Base-by-base conservation (phyloP, 2,797 vertebrate species). In the Phrynocephalus vlangalii region DNA sequence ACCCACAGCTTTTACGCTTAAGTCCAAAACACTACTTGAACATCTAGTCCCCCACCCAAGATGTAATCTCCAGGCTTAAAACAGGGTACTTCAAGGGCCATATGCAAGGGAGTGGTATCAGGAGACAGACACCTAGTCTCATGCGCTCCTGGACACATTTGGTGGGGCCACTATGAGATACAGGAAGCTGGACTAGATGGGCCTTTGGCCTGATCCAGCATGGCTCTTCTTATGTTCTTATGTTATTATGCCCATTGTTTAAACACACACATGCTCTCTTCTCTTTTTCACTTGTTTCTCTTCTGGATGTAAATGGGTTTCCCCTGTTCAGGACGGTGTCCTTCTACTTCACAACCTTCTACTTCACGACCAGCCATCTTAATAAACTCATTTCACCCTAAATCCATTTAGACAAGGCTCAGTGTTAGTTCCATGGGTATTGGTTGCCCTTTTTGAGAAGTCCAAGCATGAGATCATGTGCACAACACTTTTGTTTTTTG, bases 261-360 rank as follows among this genome's bases (percentile, higher is more conserved):
- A 38, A 38, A 18, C 33, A 38, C 18, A 38, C 33, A 20, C 22
- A 20, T 5, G 18, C 68, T 38, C 30, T 81, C 6, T 86, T 60
- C 24, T 0, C 56, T 76, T 26, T n/a, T 0, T 56, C 0, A 71
- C 52, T 60, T 75, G 81, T 44, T 28, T 50, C 24, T 52, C 38
- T 50, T 3, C 0, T 0, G 52, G 26, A 9, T 18, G 48, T 66
- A 71, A n/a, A 44, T 44, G 24, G 6, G 60, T 6, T 28, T 71
- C 5, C 33, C 63, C 10, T 24, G 6, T 67, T 33, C 6, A 13
- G 7, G 50, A 24, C 1, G 0, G 3, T 68, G 60, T 18, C 5
- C 20, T 20, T 30, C 2, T 11, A n/a, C 56, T 76, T 63, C 72
- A 75, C 24, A n/a, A 52, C 5, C 20, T 20, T 30, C 2, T 11